A percentile compares a stretch with the other conserved stretches of the same genome.
Conservation (phyloP, 2,888 invertebrate species). For the Phaedon cochleariae region DNA sequence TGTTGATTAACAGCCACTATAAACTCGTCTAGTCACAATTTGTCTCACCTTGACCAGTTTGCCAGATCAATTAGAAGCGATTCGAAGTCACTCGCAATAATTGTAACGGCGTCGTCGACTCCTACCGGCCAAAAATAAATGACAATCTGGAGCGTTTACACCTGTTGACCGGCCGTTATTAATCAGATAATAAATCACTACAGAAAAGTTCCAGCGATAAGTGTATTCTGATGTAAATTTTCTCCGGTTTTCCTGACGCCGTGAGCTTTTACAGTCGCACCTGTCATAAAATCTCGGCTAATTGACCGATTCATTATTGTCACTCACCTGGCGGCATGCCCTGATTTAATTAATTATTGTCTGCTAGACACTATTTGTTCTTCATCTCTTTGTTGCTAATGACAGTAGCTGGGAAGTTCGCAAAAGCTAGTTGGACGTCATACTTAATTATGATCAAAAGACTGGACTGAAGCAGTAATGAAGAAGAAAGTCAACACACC, state of each 20-base stretch:
- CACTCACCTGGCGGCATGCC: slow-evolving; percentile 34
- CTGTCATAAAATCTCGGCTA: slow-evolving; percentile 41
- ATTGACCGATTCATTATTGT: slow-evolving; percentile 43
- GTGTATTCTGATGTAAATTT: slow-evolving; percentile 55
- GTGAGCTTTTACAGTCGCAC: slow-evolving; percentile 19
- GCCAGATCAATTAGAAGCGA: slow-evolving; percentile 33
- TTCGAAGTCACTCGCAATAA: slow-evolving; percentile 34
- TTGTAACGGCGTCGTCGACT: slow-evolving; percentile 22
- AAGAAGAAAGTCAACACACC: no score
- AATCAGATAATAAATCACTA: slow-evolving; percentile 57
- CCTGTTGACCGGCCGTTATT: slow-evolving; percentile 57
- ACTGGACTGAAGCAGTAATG: no score
- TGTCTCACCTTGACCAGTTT: slow-evolving; percentile 27
- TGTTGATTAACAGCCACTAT: neutral
- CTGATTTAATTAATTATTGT: neutral
- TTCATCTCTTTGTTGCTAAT: no score
- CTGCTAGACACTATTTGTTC: neutral
- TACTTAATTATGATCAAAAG: no score
- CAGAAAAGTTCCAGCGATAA: slow-evolving; percentile 49
- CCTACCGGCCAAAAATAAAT: slow-evolving; percentile 34
- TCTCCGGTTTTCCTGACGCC: slow-evolving; percentile 47
- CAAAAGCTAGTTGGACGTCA: no score
- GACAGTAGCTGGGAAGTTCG: no score
- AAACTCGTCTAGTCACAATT: neutral
- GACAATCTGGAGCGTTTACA: slow-evolving; percentile 54